Evolutionary conservation across 1,140 invertebrate species (phyloP).

Genomic region (Psix sp.): DNA sequence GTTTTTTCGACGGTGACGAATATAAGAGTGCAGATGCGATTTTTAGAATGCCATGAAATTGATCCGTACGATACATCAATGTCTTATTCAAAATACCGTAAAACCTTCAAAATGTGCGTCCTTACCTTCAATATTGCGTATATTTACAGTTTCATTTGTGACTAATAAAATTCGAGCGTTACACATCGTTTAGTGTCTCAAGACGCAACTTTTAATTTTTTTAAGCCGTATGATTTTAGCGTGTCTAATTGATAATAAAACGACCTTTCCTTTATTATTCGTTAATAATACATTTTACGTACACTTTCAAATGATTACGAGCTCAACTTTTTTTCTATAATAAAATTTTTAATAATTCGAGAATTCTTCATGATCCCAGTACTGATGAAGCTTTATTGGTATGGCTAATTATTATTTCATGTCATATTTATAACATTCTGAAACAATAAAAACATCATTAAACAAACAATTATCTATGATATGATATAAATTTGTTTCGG

Average conservation of each 20-base stretch:
- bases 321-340: no score
- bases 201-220: conserved; percentile 24
- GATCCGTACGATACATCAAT: conserved; percentile 22
- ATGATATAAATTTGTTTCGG: no score
- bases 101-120: conserved; percentile 36
- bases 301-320: no score
- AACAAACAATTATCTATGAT: no score
- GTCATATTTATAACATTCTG: no score
- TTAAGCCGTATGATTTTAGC: conserved; percentile 10
- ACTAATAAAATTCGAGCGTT: conserved; percentile 42
- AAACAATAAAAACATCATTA: no score
- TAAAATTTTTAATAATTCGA: no score
- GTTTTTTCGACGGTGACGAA: conserved; percentile 26
- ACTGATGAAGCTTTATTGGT: no score
- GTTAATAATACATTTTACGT: not conserved
- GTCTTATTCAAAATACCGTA: conserved; percentile 40
- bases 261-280: conserved; percentile 9
- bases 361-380: no score
- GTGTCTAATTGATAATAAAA: conserved; percentile 42
- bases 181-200: conserved; percentile 21
- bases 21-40: conserved; percentile 20
- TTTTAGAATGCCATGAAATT: conserved; percentile 14
- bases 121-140: not conserved
- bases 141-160: conserved; percentile 25
- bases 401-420: conserved; percentile 10